A percentile compares a stretch with the other conserved stretches of the same genome.
Conservation (phyloP, 1,140 invertebrate genomes). For the Protaetia brevitarsis region DNA sequence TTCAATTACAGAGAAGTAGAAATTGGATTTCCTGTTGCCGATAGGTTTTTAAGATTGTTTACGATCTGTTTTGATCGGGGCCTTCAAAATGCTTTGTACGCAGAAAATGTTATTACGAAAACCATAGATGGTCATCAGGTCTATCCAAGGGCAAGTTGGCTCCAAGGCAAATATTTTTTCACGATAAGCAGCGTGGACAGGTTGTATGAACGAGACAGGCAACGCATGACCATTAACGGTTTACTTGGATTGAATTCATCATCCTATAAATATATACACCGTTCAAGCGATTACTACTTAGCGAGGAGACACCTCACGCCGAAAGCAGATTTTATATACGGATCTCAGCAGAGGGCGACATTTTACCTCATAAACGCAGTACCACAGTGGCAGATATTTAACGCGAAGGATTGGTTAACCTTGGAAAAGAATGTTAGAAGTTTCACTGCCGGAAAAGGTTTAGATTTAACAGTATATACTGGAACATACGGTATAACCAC, state of each 20-base stretch:
- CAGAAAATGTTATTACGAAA: conserved; percentile 35
- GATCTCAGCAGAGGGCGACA: conserved; percentile 54
- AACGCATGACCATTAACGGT: conserved; percentile 38
- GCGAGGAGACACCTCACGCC: conserved; percentile 59
- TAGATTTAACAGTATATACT: conserved; percentile 55
- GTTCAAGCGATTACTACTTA: conserved; percentile 46
- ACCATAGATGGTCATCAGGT: conserved; percentile 40
- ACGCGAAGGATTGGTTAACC: conserved; percentile 55
- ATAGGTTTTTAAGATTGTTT: conserved; percentile 37
- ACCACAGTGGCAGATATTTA: conserved; percentile 59
- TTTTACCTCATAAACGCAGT: conserved; percentile 55
- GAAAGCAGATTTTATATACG: conserved; percentile 61
- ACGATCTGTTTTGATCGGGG: conserved; percentile 39
- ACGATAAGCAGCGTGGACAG: conserved; percentile 27
- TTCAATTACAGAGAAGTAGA: conserved; percentile 39
- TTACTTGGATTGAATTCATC: conserved; percentile 42
- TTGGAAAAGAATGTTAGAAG: conserved; percentile 51
- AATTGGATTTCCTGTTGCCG: conserved; percentile 41
- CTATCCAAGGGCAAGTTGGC: conserved; percentile 44
- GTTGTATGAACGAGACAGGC: conserved; percentile 38
- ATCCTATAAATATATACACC: conserved; percentile 38
- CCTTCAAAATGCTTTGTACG: conserved; percentile 35
- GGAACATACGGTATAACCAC: conserved; percentile 56
- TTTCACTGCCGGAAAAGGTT: conserved; percentile 37
- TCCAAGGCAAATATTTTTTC: conserved; percentile 40